phyloP scores from a whole-genome alignment of 2,888 invertebrate genomes.

The Antheraea assamensis region DNA sequence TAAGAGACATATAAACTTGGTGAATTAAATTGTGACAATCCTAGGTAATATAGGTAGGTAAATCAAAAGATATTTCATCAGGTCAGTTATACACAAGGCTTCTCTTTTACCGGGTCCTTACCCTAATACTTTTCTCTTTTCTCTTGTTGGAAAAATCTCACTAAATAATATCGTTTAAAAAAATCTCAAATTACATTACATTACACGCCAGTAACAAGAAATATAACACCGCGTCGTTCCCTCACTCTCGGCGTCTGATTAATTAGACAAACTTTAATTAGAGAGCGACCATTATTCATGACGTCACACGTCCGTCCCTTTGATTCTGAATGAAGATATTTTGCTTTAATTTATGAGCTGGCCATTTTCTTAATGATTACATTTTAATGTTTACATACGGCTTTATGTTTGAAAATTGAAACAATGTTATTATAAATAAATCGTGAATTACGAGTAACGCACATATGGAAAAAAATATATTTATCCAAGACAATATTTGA shows the following conservation, averaged over 20 bases:
- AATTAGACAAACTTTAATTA: conserved; percentile 67
- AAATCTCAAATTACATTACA: conserved; percentile 6
- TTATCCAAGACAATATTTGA: no score
- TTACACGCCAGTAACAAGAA: conserved; percentile 17
- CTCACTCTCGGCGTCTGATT: conserved; percentile 45
- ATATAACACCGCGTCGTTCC: conserved; percentile 16
- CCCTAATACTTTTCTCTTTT: neutral
- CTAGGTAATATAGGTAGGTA: no score
- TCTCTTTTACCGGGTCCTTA: neutral
- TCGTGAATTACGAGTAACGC: no score
- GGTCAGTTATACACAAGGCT: neutral
- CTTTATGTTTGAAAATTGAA: neutral
- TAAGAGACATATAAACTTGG: no score
- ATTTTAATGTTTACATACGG: neutral
- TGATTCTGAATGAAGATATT: conserved; percentile 29
- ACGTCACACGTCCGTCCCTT: conserved; percentile 39
- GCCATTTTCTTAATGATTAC: neutral
- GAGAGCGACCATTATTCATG: conserved; percentile 48
- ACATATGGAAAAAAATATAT: no score
- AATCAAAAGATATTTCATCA: neutral
- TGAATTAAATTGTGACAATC: no score
- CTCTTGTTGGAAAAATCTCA: neutral
- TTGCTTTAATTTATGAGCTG: conserved; percentile 15
- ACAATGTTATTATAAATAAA: neutral
- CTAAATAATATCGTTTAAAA: neutral